These are phyloP conservation scores for Liparis tanakae DNA, from an alignment of 2,797 vertebrate genomes.

Conservation along the genomic window DNA sequence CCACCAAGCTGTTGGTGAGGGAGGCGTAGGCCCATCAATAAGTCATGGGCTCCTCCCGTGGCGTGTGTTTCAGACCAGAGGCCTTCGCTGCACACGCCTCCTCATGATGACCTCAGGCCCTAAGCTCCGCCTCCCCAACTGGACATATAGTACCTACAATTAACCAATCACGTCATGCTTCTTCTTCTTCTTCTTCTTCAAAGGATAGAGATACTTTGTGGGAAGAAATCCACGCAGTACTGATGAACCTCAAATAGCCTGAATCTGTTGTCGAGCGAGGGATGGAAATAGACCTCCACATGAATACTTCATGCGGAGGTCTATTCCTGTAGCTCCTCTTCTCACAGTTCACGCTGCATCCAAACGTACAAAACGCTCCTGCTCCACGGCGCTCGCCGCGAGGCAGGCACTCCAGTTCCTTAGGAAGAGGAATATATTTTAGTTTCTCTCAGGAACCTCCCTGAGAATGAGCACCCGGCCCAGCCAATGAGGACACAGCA, in stretches of 20 bases:
- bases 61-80: conserved; percentile 67
- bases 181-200: no score
- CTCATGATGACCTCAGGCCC: conserved; percentile 57
- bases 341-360: conserved; percentile 48
- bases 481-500: no score
- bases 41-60: conserved; percentile 60
- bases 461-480: conserved; percentile 13
- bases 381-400: no score
- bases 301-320: conserved; percentile 73
- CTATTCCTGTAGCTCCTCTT: conserved; percentile 66
- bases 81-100: conserved; percentile 55
- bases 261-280: conserved; percentile 55
- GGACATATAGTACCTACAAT: conserved; percentile 39
- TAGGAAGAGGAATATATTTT: conserved; percentile 30
- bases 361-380: conserved; percentile 53
- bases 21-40: conserved; percentile 24
- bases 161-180: conserved; percentile 30
- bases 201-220: conserved; percentile 26
- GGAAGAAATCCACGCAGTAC: conserved; percentile 41
- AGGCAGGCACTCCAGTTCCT: no score
- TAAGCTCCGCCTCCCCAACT: no score
- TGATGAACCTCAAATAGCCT: conserved; percentile 62
- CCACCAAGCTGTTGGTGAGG: conserved; percentile 49
- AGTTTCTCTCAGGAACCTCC: conserved; percentile 7
- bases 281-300: conserved; percentile 66